Conservation (phyloP, 1,140 invertebrate genomes). For the Drosophila novamexicana region DNA sequence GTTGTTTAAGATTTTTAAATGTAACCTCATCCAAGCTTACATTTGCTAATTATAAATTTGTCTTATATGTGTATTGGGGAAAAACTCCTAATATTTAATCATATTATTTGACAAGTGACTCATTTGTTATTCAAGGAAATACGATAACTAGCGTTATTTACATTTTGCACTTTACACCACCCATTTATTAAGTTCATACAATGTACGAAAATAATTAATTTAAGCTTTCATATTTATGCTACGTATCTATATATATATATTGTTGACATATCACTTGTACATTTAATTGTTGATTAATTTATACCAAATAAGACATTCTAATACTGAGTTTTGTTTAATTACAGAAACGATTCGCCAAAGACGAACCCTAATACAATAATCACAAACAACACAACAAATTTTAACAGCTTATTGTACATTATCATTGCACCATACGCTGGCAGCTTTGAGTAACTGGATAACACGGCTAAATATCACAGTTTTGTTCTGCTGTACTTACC, state of each 20-base stretch:
- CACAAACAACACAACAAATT: slow-evolving; percentile 53
- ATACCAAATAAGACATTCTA: slow-evolving; percentile 27
- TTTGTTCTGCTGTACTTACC: slow-evolving; percentile 30
- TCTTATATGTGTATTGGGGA: background rate
- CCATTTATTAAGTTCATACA: background rate
- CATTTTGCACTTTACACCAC: background rate
- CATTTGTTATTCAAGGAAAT: background rate
- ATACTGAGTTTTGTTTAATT: slow-evolving; percentile 60
- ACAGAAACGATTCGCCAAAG: slow-evolving; percentile 69
- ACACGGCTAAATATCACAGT: slow-evolving; percentile 46
- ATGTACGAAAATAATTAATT: background rate
- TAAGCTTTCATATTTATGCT: background rate
- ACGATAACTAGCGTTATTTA: background rate
- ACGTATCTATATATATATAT: background rate
- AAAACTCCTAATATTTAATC: background rate
- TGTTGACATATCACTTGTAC: background rate
- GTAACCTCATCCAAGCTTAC: background rate
- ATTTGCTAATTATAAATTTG: too few relatives aligned
- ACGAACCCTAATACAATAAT: slow-evolving; percentile 52
- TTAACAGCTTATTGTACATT: slow-evolving; percentile 48
- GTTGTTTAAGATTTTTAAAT: background rate
- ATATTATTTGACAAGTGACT: background rate
- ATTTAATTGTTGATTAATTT: background rate
- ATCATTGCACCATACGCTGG: slow-evolving; percentile 47
- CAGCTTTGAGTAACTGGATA: slow-evolving; percentile 48